Evolutionary conservation across 2,888 invertebrate species (phyloP), one percentile per base, ranked within the genome.

Genomic region (Agapostemon virescens): DNA sequence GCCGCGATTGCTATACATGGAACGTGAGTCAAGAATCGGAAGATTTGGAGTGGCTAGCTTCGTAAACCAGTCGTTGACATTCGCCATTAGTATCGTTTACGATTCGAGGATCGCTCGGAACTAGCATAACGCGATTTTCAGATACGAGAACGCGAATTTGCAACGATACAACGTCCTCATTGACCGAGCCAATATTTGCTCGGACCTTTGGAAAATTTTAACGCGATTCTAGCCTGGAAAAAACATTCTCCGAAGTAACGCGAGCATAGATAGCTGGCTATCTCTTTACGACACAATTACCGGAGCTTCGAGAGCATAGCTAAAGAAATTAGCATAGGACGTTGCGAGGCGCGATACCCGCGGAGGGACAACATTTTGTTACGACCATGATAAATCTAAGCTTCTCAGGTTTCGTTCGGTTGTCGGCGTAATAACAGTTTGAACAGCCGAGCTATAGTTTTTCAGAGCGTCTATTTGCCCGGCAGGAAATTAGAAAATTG

Each of bases 1-100:
- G 1, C 13, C 63, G 36, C 63, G n/a, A 63, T 63, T n/a, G 20
- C 63, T 63, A 63, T 63, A 63, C 36, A n/a, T n/a, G 63, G 36
- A 33, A n/a, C 36, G 13, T 63, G 63, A 63, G 63, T 63, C 63
- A 63, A n/a, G 36, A 36, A 63, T 63, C 36, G n/a, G 63, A 63
- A 36, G 63, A 63, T 63, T 63, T 13, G n/a, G n/a, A n/a, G 63
- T 13, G n/a, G 11, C n/a, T 5, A n/a, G n/a, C 36, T 61, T 36
- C 20, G n/a, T 13, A n/a, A 63, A n/a, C 4, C 36, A 36, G 20
- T 63, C 63, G n/a, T 63, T 63, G 63, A 36, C 36, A n/a, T 63
- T 36, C 11, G 4, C 63, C n/a, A 63, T 63, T 63, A 36, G 63
- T 1, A n/a, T n/a, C 36, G 36, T 63, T 63, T 20, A 36, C 61